A percentile compares a stretch with the other conserved stretches of the same genome.
phyloP scores from a whole-genome alignment of 2,888 invertebrate species.

The Ernsta delagoae region DNA sequence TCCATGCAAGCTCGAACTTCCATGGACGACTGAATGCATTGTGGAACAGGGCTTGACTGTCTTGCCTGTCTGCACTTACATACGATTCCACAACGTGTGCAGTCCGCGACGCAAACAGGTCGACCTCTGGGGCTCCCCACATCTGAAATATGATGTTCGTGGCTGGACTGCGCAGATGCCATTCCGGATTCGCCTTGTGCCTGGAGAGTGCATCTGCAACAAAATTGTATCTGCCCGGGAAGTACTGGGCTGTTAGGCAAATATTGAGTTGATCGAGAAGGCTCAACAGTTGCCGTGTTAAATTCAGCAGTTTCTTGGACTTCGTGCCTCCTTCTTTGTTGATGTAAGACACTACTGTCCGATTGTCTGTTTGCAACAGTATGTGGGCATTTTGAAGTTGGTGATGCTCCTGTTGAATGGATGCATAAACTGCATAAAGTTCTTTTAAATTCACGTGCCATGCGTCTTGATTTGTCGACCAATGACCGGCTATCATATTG shows the following conservation, averaged over 20 bases:
- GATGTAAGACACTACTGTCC: constrained; percentile 31
- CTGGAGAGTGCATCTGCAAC: constrained; percentile 42
- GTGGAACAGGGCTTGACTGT: constrained; percentile 38
- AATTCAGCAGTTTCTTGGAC: constrained; percentile 36
- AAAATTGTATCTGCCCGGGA: constrained; percentile 44
- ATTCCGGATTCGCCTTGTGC: constrained; percentile 19
- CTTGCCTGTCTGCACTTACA: constrained; percentile 33
- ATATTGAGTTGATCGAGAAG: constrained; percentile 29
- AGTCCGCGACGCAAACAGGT: constrained; percentile 40
- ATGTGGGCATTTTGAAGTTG: constrained; percentile 35
- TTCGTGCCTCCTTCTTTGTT: constrained; percentile 46
- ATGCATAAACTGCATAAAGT: constrained; percentile 32
- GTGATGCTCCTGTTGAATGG: constrained; percentile 22
- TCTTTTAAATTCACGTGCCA: constrained; percentile 42
- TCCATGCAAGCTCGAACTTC: constrained; percentile 23
- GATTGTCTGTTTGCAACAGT: constrained; percentile 35
- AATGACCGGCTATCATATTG: constrained; percentile 35
- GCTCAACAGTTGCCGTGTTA: constrained; percentile 31
- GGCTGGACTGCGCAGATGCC: constrained; percentile 36
- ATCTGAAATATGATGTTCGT: constrained; percentile 34
- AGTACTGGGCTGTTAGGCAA: constrained; percentile 31
- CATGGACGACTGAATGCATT: constrained; percentile 38
- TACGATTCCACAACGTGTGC: constrained; percentile 39
- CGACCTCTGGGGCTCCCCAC: constrained; percentile 40
- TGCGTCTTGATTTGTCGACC: constrained; percentile 34